phyloP scores from a whole-genome alignment of 2,888 invertebrate species.

The Chrysomela aeneicollis region DNA sequence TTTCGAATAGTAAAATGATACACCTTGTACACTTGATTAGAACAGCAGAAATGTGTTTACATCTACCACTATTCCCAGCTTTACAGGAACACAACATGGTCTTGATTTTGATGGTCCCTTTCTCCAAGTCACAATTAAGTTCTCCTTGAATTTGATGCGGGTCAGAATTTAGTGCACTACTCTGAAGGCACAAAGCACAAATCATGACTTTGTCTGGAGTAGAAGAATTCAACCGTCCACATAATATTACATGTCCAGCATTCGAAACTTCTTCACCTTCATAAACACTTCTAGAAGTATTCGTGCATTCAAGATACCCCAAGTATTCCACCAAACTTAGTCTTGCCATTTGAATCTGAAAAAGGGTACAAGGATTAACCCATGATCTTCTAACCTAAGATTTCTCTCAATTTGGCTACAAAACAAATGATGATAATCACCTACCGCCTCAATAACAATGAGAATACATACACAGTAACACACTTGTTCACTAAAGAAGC shows the following conservation, averaged over 20 bases:
- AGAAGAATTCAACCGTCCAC: slow-evolving; percentile 10
- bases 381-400: background rate
- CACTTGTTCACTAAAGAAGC: background rate
- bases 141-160: slow-evolving; percentile 21
- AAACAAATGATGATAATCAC: background rate
- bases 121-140: slow-evolving; percentile 2
- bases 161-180: slow-evolving; percentile 13
- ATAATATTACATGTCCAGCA: slow-evolving; percentile 21
- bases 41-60: slow-evolving; percentile 26
- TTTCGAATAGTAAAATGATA: slow-evolving; percentile 8
- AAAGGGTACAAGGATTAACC: background rate
- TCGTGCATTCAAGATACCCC: slow-evolving; percentile 13
- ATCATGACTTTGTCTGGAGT: background rate
- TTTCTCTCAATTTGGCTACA: background rate
- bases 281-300: slow-evolving; percentile 18
- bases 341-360: background rate
- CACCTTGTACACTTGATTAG: slow-evolving; percentile 26
- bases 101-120: slow-evolving; percentile 3
- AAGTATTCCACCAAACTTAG: slow-evolving; percentile 10
- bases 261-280: slow-evolving; percentile 22
- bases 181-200: slow-evolving; percentile 16
- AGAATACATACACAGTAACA: background rate
- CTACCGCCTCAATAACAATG: background rate
- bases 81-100: slow-evolving; percentile 23
- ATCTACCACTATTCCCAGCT: slow-evolving; percentile 23